phyloP scores from a whole-genome alignment of 2,888 invertebrate species.

The Nemapogon koenigi region DNA sequence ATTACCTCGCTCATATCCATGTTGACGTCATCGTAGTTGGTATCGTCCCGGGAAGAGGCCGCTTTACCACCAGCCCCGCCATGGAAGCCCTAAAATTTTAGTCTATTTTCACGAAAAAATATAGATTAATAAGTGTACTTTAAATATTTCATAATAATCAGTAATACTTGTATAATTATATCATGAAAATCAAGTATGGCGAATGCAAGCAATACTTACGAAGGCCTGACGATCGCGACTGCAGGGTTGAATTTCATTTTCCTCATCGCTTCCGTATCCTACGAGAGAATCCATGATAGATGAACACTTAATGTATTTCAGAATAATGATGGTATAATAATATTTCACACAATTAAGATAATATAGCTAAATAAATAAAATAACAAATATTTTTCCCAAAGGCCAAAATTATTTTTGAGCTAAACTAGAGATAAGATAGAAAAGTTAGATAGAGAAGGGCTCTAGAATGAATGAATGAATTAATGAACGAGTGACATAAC shows the following conservation, averaged over 20 bases:
- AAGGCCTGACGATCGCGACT: slow-evolving; percentile 31
- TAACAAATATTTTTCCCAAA: too few species aligned
- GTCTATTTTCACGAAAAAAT: slow-evolving; percentile 69
- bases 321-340: too few species aligned
- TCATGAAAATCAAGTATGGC: neutral
- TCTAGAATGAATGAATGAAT: too few species aligned
- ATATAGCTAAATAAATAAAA: too few species aligned
- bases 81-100: slow-evolving; percentile 51
- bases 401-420: too few species aligned
- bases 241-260: slow-evolving; percentile 65
- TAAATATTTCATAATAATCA: slow-evolving; percentile 19
- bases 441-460: too few species aligned
- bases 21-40: slow-evolving; percentile 77
- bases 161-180: slow-evolving; percentile 9
- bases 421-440: too few species aligned
- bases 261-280: slow-evolving; percentile 82
- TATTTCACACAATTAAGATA: too few species aligned
- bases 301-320: too few species aligned
- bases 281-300: slow-evolving; percentile 82
- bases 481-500: too few species aligned
- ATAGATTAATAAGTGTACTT: slow-evolving; percentile 38
- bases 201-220: slow-evolving; percentile 31
- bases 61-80: slow-evolving; percentile 26
- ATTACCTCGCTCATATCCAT: slow-evolving; percentile 81
- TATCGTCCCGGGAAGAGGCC: slow-evolving; percentile 66